These are phyloP conservation scores for Cantharis lateralis DNA, from an alignment of 2,888 invertebrate genomes.

Conservation along the genomic window DNA sequence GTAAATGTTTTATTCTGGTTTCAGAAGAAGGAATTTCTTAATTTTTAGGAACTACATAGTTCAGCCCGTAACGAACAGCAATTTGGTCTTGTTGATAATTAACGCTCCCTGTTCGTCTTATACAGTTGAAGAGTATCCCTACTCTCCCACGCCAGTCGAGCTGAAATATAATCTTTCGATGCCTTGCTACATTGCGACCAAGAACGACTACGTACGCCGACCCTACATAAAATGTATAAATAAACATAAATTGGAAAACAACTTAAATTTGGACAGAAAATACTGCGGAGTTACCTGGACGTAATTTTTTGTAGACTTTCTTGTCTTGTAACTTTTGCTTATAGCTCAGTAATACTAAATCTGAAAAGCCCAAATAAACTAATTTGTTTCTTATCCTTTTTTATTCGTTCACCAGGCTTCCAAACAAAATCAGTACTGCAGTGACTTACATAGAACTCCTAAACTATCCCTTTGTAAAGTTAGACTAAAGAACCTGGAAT, in stretches of 20 bases:
- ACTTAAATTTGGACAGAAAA: background rate
- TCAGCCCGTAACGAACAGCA: slow-evolving; percentile 75
- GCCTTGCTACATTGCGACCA: slow-evolving; percentile 52
- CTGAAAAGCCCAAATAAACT: no score
- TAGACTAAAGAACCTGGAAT: no score
- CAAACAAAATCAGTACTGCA: no score
- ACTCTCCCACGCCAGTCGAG: slow-evolving; percentile 48
- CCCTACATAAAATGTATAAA: slow-evolving; percentile 51
- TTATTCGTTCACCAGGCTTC: no score
- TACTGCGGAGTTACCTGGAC: background rate
- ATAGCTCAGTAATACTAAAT: no score
- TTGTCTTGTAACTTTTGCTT: background rate
- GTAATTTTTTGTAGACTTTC: background rate
- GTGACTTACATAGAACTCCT: no score
- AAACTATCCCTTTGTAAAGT: no score
- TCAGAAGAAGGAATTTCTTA: background rate
- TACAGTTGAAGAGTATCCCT: slow-evolving; percentile 39
- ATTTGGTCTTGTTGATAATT: slow-evolving; percentile 78
- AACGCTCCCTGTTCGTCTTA: slow-evolving; percentile 62
- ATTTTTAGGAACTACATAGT: slow-evolving; percentile 69
- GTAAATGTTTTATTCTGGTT: background rate
- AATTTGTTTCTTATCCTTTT: no score
- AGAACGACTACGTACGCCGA: slow-evolving; percentile 50
- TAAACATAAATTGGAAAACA: slow-evolving; percentile 35
- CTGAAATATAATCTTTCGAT: slow-evolving; percentile 46